Evolutionary conservation across 92 coral and sea anemone genomes (phyloP).

Genomic region (Hydrozoanthus gracilis): DNA sequence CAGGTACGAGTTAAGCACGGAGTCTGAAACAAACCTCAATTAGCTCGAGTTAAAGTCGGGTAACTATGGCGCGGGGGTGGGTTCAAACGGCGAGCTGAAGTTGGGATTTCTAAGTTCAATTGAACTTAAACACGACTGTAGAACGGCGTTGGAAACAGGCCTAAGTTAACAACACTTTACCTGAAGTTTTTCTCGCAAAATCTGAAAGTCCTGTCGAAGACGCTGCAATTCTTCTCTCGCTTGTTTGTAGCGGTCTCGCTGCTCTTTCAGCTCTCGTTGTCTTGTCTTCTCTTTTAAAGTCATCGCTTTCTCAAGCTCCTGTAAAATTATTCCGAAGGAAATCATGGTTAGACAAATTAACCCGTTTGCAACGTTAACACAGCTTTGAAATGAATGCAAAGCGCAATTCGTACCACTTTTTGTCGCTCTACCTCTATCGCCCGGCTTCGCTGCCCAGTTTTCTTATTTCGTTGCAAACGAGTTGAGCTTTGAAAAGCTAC

Average conservation of each 20-base stretch:
- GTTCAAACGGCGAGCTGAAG: too few relatives aligned
- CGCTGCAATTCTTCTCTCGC: constrained; percentile 71
- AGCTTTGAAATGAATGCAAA: not conserved
- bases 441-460: not conserved
- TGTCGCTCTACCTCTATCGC: too few relatives aligned
- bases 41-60: too few relatives aligned
- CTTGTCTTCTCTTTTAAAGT: constrained; percentile 85
- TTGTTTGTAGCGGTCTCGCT: constrained; percentile 79
- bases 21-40: too few relatives aligned
- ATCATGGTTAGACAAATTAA: not conserved
- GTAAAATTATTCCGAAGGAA: constrained; percentile 16
- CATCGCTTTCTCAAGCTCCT: constrained; percentile 92
- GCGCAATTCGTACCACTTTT: too few relatives aligned
- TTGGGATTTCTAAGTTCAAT: too few relatives aligned
- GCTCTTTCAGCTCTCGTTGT: constrained; percentile 87
- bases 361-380: not conserved
- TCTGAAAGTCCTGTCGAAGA: constrained; percentile 74
- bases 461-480: not conserved
- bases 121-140: too few relatives aligned
- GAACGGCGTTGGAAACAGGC: not conserved
- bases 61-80: too few relatives aligned
- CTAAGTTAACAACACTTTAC: constrained; percentile 42
- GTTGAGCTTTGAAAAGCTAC: not conserved
- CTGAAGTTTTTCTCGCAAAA: constrained; percentile 80
- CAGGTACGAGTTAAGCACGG: too few relatives aligned